Base-by-base conservation (phyloP, 2,113 vertebrate species). In the Isurus oxyrinchus region DNA sequence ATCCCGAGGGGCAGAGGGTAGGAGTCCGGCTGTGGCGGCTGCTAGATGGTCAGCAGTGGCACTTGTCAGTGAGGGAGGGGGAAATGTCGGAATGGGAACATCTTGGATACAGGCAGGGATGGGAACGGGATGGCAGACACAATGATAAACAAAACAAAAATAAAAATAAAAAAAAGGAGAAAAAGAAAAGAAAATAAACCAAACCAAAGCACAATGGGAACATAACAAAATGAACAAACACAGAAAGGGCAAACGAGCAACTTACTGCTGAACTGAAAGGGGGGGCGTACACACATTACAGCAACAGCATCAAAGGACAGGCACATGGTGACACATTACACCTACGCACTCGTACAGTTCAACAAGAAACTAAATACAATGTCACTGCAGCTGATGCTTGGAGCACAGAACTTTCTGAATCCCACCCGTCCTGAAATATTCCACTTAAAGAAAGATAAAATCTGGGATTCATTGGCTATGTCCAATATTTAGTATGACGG, bases 41-140 rank as follows among this genome's bases (percentile, higher is more conserved):
- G 99, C 99, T 99, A 99, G 98, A 99, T 99, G 99, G 98, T 99
- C 99, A 99, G 99, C 98, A 99, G 99, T 99, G 98, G 99, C 99
- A 99, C 98, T 99, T 99, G 98, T 99, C 99, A 99, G 99, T 99
- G 99, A 99, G 98, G 99, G 99, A 99, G 98, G 98, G 97, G 98
- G 98, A 98, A 98, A 98, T 97, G 99, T 98, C 98, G 99, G 99
- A 98, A 99, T 98, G 98, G 99, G 98, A 98, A 99, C 98, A 98
- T 99, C 99, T 99, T 98, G 98, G 98, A 13, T 14, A 59, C 72
- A 63, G 79, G 79, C 3, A 81, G 81, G 69, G 40, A 40, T 21
- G 49, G 72, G 72, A 49, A 19, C 3, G 27, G 91, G 79, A 96
- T 35, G 63, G 59, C 25, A 96, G 87, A 57, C 90, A 23, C 31